phyloP scores from a whole-genome alignment of 2,797 vertebrate genomes.

The Leontopithecus rosalia region DNA sequence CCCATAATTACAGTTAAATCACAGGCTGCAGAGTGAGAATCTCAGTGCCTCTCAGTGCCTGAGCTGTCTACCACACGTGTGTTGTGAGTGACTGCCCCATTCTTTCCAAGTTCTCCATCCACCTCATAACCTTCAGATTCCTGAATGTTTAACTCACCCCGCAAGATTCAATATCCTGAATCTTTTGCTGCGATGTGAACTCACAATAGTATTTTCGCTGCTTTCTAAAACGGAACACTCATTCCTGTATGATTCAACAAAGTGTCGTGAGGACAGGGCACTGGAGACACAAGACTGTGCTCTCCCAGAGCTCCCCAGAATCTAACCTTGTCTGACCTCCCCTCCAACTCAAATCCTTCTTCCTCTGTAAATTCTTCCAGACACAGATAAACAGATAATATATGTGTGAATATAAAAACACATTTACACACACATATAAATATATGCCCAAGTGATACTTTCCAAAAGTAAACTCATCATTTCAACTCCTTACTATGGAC shows the following conservation, averaged over 20 bases:
- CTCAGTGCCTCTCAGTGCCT: not conserved
- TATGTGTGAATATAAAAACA: not conserved
- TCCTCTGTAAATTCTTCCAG: not conserved
- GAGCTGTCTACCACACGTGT: not conserved
- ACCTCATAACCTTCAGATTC: not conserved
- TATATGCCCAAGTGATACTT: not conserved
- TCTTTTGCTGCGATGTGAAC: not conserved
- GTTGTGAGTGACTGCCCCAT: not conserved
- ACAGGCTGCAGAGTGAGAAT: not conserved
- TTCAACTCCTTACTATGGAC: not conserved
- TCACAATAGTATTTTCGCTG: not conserved
- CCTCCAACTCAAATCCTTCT: not conserved
- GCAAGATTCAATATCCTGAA: not conserved
- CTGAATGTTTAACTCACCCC: not conserved
- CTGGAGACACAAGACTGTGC: not conserved
- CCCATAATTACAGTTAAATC: slow-evolving; percentile 10
- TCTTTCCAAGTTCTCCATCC: not conserved
- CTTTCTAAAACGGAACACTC: not conserved
- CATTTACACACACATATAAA: not conserved
- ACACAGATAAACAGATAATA: not conserved
- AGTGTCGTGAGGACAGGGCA: not conserved
- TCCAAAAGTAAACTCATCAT: not conserved
- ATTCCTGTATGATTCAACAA: not conserved
- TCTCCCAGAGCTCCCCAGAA: not conserved
- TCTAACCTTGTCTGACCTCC: not conserved